Base-by-base conservation (phyloP, 2,797 vertebrate genomes). In the Pipistrellus pipistrellus region DNA sequence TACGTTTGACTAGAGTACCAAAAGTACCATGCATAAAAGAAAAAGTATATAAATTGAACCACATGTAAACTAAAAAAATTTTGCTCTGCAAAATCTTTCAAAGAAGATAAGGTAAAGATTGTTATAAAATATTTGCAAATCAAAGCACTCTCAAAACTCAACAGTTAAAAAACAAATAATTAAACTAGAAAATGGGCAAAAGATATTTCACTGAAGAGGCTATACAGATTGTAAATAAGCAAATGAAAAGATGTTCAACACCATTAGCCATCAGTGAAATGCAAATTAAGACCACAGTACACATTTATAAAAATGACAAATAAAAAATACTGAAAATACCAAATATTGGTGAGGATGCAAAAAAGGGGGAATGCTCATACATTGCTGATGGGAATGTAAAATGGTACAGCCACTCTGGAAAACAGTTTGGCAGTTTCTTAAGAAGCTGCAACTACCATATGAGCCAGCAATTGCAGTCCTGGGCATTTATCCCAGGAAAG, bases 401-500 rank as follows among this genome's bases (percentile, higher is more conserved):
- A 94, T 76, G 71, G 21, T 30, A 71, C 53, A 64, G 53, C 7
- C 62, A 55, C 62, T 88, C 62, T 88, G 62, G 23, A 44, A 88
- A 91, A 85, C 35, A 85, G 46, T 85, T 85, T 85, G 66, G 76
- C 41, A 87, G 55, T 69, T 83, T 75, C 38, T 62, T 76, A 53
- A 57, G 62, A 91, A 94, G 71, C 32, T 77, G 51, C 17, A 71
- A 30, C 41, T 76, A 53, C 53, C 62, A 62, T 51, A 20, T 2
- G 20, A 66, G 32, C 62, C 62, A 35, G 44, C 62, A 76, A 38
- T 69, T 82, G 17, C 8, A 84, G 8, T 71, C 41, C n/a, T 25
- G 62, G 84, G 71, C 89, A 84, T 83, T 88, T 76, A 77, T 88
- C 62, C 59, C 44, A 91, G 71, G 77, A 87, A 91, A 91, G 27